phyloP scores from a whole-genome alignment of 2,113 vertebrate genomes.

The Smithornis capensis region DNA sequence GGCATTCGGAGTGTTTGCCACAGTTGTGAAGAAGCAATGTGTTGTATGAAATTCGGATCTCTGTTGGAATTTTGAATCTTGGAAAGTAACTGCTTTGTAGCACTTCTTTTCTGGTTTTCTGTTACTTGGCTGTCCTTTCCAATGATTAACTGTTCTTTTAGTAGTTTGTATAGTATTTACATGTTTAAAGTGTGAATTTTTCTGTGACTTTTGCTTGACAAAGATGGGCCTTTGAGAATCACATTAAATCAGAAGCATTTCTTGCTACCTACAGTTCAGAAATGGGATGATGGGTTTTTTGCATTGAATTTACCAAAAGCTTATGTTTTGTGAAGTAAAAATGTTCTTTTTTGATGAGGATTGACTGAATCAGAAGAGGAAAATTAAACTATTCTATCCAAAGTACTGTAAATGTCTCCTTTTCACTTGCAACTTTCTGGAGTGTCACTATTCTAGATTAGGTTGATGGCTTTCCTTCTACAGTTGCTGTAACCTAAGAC shows the following conservation, averaged over 20 bases:
- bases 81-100: background rate
- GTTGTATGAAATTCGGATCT: background rate
- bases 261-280: background rate
- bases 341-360: background rate
- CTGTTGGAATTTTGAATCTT: background rate
- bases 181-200: background rate
- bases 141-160: background rate
- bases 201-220: background rate
- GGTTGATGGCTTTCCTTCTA: background rate
- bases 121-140: slow-evolving; percentile 10
- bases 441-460: background rate
- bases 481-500: background rate
- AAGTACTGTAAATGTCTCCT: background rate
- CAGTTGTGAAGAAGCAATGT: background rate
- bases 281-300: background rate
- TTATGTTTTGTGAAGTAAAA: background rate
- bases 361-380: background rate
- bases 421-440: background rate
- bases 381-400: background rate
- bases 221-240: background rate
- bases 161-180: background rate
- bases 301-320: background rate
- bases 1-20: background rate
- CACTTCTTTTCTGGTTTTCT: background rate
- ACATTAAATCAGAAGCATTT: background rate